phyloP scores from a whole-genome alignment of 1,140 invertebrate genomes.

The Bombus confusus region DNA sequence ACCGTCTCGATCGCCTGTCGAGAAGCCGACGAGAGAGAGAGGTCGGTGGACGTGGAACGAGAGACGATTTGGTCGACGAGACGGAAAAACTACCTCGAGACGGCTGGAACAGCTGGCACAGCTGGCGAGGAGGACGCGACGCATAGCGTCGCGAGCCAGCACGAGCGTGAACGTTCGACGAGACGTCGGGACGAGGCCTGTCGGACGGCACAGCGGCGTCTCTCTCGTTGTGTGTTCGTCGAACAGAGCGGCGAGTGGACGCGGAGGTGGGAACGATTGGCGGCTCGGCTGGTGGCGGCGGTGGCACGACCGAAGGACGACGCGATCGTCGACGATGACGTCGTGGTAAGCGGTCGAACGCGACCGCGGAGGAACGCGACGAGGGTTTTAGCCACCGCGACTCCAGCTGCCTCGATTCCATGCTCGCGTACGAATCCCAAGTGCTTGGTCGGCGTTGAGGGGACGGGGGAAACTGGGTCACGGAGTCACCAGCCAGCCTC shows the following conservation, averaged over 20 bases:
- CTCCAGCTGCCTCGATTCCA: slow-evolving; percentile 31
- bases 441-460: neutral
- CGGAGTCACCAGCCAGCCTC: slow-evolving; percentile 39
- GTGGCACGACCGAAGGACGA: neutral
- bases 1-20: neutral
- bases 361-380: neutral
- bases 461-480: slow-evolving; percentile 54
- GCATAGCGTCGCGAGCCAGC: slow-evolving; percentile 51
- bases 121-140: slow-evolving; percentile 64
- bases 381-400: neutral
- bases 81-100: slow-evolving; percentile 65
- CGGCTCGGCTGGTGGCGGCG: neutral
- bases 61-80: neutral
- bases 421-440: slow-evolving; percentile 35
- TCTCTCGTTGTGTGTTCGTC: neutral
- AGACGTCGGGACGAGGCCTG: neutral
- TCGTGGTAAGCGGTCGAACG: too few relatives aligned
- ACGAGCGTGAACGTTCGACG: neutral
- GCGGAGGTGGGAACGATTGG: neutral
- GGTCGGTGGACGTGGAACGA: slow-evolving; percentile 5
- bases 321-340: slow-evolving; percentile 27
- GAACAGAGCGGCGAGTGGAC: slow-evolving; percentile 1
- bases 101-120: slow-evolving; percentile 70
- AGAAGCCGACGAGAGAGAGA: too few relatives aligned
- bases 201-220: neutral